Evolutionary conservation across 2,797 vertebrate genomes (phyloP).

Genomic region (Coracias cyanogaster): DNA sequence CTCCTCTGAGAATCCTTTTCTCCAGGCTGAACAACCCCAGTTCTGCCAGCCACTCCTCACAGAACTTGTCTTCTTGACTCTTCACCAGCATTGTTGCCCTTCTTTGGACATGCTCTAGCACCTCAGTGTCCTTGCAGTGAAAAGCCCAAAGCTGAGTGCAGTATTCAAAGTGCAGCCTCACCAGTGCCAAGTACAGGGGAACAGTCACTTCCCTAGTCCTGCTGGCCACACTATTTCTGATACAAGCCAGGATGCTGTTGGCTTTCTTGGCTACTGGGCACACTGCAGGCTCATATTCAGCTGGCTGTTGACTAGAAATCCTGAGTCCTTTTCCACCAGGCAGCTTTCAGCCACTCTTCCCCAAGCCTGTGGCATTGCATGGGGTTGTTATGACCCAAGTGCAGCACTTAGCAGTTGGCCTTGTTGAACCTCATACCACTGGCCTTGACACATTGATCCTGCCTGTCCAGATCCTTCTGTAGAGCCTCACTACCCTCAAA

Average conservation of each 20-base stretch:
- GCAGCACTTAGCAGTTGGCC: neutral
- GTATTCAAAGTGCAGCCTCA: accelerated
- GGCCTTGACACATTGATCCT: neutral
- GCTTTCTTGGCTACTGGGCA: neutral
- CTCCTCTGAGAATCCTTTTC: neutral
- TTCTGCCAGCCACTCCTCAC: neutral
- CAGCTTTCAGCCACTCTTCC: neutral
- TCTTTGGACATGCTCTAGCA: neutral
- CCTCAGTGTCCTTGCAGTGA: neutral
- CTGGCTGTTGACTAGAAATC: accelerated
- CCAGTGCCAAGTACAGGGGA: neutral
- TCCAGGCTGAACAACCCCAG: neutral
- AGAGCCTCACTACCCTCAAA: neutral
- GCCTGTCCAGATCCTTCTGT: neutral
- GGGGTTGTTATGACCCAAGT: neutral
- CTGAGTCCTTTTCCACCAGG: accelerated
- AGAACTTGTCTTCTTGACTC: neutral
- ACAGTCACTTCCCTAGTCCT: neutral
- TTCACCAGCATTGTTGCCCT: neutral
- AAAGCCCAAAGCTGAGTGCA: neutral
- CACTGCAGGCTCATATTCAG: neutral
- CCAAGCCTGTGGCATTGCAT: neutral
- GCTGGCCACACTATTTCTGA: neutral
- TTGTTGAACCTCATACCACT: neutral
- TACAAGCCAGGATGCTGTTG: neutral